Base-by-base conservation (phyloP, 2,113 vertebrate genomes). In the Nerophis lumbriciformis region DNA sequence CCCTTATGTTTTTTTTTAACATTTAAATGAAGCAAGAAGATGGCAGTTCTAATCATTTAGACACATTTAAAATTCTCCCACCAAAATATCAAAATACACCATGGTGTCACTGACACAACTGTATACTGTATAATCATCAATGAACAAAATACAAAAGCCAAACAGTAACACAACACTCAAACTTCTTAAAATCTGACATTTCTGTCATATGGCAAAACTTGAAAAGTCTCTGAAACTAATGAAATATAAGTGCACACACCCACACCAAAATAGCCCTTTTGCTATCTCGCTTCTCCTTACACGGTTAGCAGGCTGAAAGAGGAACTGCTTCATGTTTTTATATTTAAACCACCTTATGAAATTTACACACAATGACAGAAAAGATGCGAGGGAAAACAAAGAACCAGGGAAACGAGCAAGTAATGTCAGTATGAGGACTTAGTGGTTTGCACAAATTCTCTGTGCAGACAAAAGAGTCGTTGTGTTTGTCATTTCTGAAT, bases 401-500 rank as follows among this genome's bases (percentile, higher is more conserved):
- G 16, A 65, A 16, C 5, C 15, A 13, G 38, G 15, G 48, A 42
- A 42, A 48, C 62, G 64, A 76, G 68, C 48, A 70, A 67, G 59
- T 62, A 78, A 79, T 67, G 73, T 72, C 73, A 82, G 56, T 0
- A 63, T 12, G 48, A 28, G 63, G 58, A 56, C 59, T 64, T 38
- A 49, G 61, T 59, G 51, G 59, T 74, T 59, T n/a, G 14, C 21
- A 37, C 21, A 49, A 71, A 66, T 73, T 66, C 66, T 68, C 60
- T 14, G 6, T 11, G 0, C 39, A 59, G 62, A 87, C 85, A 87
- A 87, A 83, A 78, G 80, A 42, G n/a, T 59, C 71, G 49, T 79
- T 85, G 83, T 87, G 55, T 71, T 12, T 51, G 61, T 53, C 59
- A 69, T 65, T 55, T 0, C 9, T 65, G 73, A 77, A 84, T 72